Evolutionary conservation across 2,888 invertebrate species (phyloP), one percentile per base, ranked within the genome.

Genomic region (Drosophila pullipes): DNA sequence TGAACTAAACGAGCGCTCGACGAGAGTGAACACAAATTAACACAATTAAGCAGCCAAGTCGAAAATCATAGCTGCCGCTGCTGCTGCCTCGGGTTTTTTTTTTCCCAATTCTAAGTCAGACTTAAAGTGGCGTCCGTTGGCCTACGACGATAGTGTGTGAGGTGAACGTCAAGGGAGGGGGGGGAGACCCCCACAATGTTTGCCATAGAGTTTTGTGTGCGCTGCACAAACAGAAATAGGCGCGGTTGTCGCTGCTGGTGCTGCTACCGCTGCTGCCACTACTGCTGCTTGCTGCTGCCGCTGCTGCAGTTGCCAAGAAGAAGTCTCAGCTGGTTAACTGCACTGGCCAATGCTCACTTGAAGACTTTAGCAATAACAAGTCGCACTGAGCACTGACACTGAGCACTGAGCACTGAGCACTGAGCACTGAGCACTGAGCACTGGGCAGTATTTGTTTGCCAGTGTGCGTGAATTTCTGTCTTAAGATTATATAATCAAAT

Each of bases 11-110:
- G 60, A 74, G 35, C 33, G 70, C 57, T 57, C 72, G 66, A 73
- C 61, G 74, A 83, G 75, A 83, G 83, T 70, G 74, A 80, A 64
- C 85, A 73, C 71, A 78, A 87, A 84, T 84, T 87, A 84, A 84
- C 87, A 84, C 85, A 86, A 86, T 81, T 87, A 80, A 62, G 69
- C 69, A 53, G 64, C 60, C 66, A 64, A 62, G 70, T 52, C 68
- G 63, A 66, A 67, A 73, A 67, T 67, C 60, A 69, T 77, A 68
- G 60, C 44, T 49, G 41, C n/a, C 33, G 13, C 28, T 35, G 33
- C 33, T 41, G 41, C 39, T 31, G 44, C 16, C 35, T 50, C 44
- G 31, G 10, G 47, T 50, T 71, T 53, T 11, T 11, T 47, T 25
- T 47, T 47, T 78, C 61, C 66, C 78, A 81, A 84, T 83, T 86